Evolutionary conservation across 2,888 invertebrate genomes (phyloP).

Genomic region (Ernsta delagoae): DNA sequence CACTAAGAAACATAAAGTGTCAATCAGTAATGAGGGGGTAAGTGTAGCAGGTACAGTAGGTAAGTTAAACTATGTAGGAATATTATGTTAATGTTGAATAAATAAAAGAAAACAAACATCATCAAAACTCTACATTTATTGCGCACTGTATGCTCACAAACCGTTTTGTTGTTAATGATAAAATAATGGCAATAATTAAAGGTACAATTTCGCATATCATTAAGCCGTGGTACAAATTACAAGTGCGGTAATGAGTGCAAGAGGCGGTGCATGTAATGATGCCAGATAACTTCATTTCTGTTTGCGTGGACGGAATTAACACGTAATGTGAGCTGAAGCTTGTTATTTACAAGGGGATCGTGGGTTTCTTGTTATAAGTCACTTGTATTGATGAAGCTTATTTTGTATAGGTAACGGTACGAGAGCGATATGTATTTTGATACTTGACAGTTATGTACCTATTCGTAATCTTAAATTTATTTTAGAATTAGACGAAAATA

Average conservation of each 20-base stretch:
- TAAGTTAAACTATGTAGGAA: too few species aligned
- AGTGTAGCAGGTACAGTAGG: too few species aligned
- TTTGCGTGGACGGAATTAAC: slow-evolving; percentile 21
- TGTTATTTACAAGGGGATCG: slow-evolving; percentile 13
- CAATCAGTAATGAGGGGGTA: too few species aligned
- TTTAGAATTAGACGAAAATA: too few species aligned
- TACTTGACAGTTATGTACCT: too few species aligned
- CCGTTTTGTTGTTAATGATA: slow-evolving; percentile 34
- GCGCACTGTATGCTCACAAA: slow-evolving; percentile 12
- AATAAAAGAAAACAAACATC: too few species aligned
- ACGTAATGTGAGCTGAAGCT: slow-evolving; percentile 1
- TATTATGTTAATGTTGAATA: too few species aligned
- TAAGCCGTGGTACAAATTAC: slow-evolving; percentile 27
- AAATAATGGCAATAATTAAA: slow-evolving; percentile 38
- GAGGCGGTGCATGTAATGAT: slow-evolving; percentile 37
- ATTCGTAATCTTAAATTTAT: too few species aligned
- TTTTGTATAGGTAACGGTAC: background rate
- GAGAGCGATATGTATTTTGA: too few species aligned
- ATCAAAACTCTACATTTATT: background rate
- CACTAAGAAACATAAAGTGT: too few species aligned
- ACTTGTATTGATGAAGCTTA: background rate
- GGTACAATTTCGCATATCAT: slow-evolving; percentile 39
- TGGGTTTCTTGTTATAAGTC: slow-evolving; percentile 1
- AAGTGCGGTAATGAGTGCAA: slow-evolving; percentile 34
- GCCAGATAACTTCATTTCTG: slow-evolving; percentile 40